Evolutionary conservation across 23 tunicate genomes (phyloP), one percentile per base, ranked within the genome.

Genomic region (Botrylloides violaceus): DNA sequence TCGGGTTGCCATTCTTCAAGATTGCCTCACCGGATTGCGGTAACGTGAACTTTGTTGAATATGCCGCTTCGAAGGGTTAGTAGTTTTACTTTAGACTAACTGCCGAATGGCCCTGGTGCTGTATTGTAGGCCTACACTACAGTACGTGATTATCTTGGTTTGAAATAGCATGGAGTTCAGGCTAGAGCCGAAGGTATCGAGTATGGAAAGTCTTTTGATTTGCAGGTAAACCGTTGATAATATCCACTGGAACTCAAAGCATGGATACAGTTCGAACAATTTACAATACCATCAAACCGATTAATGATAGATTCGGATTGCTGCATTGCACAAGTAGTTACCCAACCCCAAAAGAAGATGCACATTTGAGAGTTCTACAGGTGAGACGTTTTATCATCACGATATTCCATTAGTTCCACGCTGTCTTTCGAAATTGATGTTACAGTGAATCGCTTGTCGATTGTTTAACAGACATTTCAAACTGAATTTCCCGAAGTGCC

Each of bases 321-420:
- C 35, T 72, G 29, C 77, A 72, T 19, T 72, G 77, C 34, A 72
- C 77, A 72, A 72, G 65, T 0, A 56, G 36, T 4, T 72, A 72
- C 31, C 77, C 77, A 53, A 23, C 28, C 20, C 77, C 77, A 0
- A 26, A 21, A 55, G 64, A 56, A 55, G 77, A 72, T 56, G 63
- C 65, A 20, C 39, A 72, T 35, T 29, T 72, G 19, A 64, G 77
- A 6, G 72, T 57, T 4, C 23, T 72, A 39, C 58, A 68, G 57
- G 74, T 68, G 19, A 0, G 19, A 18, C 7, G 12, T 65, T 65
- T 33, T 30, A 30, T 30, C 15, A 32, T 1, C 0, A 32, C 65
- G n/a, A n/a, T n/a, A n/a, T n/a, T n/a, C n/a, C n/a, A n/a, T n/a
- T n/a, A n/a, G n/a, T n/a, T n/a, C n/a, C n/a, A n/a, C n/a, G n/a